Evolutionary conservation across 1,140 invertebrate genomes (phyloP).

Genomic region (Whitmania pigra): DNA sequence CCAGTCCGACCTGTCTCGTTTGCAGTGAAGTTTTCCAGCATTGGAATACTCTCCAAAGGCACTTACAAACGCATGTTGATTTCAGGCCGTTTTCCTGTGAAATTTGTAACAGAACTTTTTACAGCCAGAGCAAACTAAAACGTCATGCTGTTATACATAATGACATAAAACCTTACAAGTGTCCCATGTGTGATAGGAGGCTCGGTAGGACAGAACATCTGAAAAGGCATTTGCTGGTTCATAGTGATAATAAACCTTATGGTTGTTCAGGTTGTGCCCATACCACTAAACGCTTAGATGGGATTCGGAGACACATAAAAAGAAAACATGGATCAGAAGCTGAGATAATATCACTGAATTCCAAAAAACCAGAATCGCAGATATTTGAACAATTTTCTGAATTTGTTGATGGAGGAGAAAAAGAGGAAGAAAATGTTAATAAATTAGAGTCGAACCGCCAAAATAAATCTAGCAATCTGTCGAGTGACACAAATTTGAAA

Average conservation of each 20-base stretch:
- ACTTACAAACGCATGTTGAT: slow-evolving; percentile 21
- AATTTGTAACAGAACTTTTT: slow-evolving; percentile 19
- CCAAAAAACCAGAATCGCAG: background rate
- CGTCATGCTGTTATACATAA: slow-evolving; percentile 20
- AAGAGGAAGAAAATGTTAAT: background rate
- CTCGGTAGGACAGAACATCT: slow-evolving; percentile 20
- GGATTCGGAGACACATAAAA: slow-evolving; percentile 19
- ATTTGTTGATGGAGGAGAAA: background rate
- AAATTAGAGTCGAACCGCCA: background rate
- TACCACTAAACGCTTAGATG: slow-evolving; percentile 18
- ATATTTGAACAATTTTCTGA: background rate
- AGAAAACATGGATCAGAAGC: slow-evolving; percentile 18
- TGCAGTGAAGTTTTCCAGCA: slow-evolving; percentile 13
- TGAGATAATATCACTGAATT: background rate
- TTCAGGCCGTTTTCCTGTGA: slow-evolving; percentile 20
- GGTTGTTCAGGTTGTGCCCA: slow-evolving; percentile 17
- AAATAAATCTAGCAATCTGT: background rate
- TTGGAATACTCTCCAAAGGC: slow-evolving; percentile 19
- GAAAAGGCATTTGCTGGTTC: slow-evolving; percentile 22
- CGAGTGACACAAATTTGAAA: background rate
- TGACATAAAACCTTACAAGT: slow-evolving; percentile 24
- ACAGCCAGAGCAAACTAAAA: slow-evolving; percentile 23
- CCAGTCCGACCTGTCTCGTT: slow-evolving; percentile 13
- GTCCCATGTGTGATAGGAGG: slow-evolving; percentile 18
- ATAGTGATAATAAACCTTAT: slow-evolving; percentile 22